A percentile compares a stretch with the other conserved stretches of the same genome.
phyloP scores from a whole-genome alignment of 2,797 vertebrate species.

The Harpagifer antarcticus region DNA sequence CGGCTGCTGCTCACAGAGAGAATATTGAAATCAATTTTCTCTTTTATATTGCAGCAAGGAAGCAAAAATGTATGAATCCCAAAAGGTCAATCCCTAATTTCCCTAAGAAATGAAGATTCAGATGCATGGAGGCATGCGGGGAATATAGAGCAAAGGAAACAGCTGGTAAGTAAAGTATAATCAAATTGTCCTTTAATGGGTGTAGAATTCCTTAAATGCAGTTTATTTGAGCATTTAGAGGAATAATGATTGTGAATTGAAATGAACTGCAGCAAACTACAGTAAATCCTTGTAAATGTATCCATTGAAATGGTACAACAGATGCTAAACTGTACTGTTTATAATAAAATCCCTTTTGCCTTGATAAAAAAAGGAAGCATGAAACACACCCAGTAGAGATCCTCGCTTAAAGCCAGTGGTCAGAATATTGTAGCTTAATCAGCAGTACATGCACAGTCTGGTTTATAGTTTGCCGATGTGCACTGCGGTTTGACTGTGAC shows the following conservation, averaged over 20 bases:
- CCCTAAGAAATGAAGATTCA: too few species aligned
- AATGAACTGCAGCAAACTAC: not conserved
- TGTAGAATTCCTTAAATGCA: not conserved
- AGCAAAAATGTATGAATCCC: too few species aligned
- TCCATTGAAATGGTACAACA: constrained; percentile 15
- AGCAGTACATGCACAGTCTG: constrained; percentile 30
- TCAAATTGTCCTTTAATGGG: too few species aligned
- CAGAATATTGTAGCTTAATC: constrained; percentile 30
- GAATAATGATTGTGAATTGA: not conserved
- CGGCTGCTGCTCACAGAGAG: not conserved
- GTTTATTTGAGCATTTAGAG: constrained; percentile 1
- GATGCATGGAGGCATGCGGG: too few species aligned
- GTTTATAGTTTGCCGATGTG: constrained; percentile 33
- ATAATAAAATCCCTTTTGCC: constrained; percentile 7
- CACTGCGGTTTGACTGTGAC: constrained; percentile 40
- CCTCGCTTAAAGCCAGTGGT: not conserved
- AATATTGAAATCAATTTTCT: not conserved
- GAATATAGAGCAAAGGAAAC: too few species aligned
- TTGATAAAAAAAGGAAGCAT: not conserved
- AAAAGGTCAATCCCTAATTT: not conserved
- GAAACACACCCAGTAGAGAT: not conserved
- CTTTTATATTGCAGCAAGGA: not conserved
- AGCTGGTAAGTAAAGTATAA: too few species aligned
- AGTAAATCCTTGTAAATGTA: constrained; percentile 7
- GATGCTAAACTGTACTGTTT: constrained; percentile 9